phyloP scores from a whole-genome alignment of 2,113 vertebrate species.

The Dissostichus mawsoni region DNA sequence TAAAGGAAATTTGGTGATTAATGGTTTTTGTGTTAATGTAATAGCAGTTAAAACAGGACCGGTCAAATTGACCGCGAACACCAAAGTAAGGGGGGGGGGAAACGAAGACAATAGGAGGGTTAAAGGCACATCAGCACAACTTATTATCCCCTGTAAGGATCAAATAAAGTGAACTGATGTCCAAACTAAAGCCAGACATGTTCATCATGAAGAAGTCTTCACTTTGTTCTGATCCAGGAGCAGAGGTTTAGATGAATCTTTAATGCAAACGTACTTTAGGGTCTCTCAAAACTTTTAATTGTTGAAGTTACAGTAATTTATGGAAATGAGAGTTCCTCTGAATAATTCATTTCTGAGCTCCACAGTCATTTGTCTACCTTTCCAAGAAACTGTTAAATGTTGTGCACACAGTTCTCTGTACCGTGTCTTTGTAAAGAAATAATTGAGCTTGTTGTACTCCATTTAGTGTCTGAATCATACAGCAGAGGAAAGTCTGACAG shows the following conservation, averaged over 20 bases:
- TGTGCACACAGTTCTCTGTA: not conserved
- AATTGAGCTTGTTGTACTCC: no score
- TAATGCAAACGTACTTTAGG: not conserved
- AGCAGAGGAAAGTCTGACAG: not conserved
- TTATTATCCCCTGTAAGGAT: no score
- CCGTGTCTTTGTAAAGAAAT: not conserved
- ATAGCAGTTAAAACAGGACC: no score
- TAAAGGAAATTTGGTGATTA: no score
- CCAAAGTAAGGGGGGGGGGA: no score
- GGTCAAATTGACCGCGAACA: no score
- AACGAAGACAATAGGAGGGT: no score
- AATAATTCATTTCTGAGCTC: not conserved
- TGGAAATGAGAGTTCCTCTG: not conserved
- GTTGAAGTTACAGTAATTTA: conserved; percentile 11
- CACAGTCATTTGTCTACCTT: not conserved
- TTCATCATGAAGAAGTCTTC: no score
- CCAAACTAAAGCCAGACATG: no score
- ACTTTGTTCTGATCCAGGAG: not conserved
- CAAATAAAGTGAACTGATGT: no score
- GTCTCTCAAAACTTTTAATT: conserved; percentile 20
- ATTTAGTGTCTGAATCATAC: not conserved
- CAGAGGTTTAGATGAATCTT: conserved; percentile 39
- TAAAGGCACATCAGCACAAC: no score
- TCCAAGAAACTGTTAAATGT: not conserved
- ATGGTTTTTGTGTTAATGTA: no score